phyloP scores from a whole-genome alignment of 2,888 invertebrate genomes.

The Pteria penguin region DNA sequence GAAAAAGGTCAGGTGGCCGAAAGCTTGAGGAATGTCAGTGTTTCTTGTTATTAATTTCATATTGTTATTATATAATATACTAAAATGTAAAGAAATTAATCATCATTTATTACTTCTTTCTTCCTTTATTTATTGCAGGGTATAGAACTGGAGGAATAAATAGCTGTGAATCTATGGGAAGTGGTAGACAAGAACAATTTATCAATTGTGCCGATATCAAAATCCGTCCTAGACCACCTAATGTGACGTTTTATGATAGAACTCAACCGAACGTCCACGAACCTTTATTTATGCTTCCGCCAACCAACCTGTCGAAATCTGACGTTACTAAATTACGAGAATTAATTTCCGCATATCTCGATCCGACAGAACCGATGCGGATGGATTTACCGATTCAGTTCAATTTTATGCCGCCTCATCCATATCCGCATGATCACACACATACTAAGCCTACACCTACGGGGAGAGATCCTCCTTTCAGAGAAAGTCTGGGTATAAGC shows the following conservation, averaged over 20 bases:
- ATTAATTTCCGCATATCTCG: background rate
- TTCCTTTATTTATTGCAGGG: conserved; percentile 53
- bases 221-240: conserved; percentile 46
- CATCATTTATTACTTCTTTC: no score
- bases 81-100: no score
- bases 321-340: conserved; percentile 4
- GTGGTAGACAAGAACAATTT: conserved; percentile 74
- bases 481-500: background rate
- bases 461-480: background rate
- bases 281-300: conserved; percentile 5
- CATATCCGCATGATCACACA: background rate
- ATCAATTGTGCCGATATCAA: conserved; percentile 74
- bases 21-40: no score
- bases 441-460: background rate
- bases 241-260: conserved; percentile 5
- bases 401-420: background rate
- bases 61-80: no score
- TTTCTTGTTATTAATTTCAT: no score
- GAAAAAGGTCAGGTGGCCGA: no score
- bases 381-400: background rate
- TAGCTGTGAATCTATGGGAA: conserved; percentile 69
- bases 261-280: conserved; percentile 2
- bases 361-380: background rate
- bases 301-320: background rate
- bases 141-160: conserved; percentile 73